Conservation (phyloP, 2,113 vertebrate genomes). For the Heterotis niloticus region DNA sequence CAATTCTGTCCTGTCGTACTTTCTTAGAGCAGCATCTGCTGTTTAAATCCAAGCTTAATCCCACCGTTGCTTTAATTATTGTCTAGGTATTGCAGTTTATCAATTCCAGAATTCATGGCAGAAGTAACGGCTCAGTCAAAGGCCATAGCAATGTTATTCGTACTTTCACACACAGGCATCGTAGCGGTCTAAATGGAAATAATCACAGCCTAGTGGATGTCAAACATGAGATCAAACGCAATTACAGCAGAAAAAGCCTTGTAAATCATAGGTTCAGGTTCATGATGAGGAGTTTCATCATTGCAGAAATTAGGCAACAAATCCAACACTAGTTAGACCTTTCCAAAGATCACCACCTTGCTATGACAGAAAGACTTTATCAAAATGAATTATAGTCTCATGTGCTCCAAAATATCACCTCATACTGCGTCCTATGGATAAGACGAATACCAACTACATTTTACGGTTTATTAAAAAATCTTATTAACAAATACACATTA, state of each 20-base stretch:
- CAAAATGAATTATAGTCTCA: no score
- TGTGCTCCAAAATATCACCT: no score
- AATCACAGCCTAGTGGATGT: neutral
- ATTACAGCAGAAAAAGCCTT: neutral
- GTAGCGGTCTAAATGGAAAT: neutral
- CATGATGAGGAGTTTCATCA: slow-evolving; percentile 1
- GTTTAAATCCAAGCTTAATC: neutral
- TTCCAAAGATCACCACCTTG: no score
- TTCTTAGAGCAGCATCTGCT: neutral
- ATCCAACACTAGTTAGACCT: slow-evolving; percentile 12
- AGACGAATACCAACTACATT: no score
- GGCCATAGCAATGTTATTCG: neutral
- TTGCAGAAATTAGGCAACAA: slow-evolving; percentile 23
- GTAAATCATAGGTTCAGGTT: slow-evolving; percentile 10
- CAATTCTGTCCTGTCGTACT: neutral
- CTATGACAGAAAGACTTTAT: no score
- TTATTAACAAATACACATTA: no score
- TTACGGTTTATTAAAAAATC: no score
- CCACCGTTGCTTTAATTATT: neutral
- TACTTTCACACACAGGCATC: neutral
- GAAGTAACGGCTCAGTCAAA: neutral
- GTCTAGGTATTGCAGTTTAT: neutral
- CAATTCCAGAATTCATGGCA: neutral
- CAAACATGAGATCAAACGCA: neutral
- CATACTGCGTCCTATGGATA: no score